Percentiles rank a stretch among this genome's conserved stretches.
Conservation (phyloP, 2,113 vertebrate genomes). For the Phoxinus phoxinus region DNA sequence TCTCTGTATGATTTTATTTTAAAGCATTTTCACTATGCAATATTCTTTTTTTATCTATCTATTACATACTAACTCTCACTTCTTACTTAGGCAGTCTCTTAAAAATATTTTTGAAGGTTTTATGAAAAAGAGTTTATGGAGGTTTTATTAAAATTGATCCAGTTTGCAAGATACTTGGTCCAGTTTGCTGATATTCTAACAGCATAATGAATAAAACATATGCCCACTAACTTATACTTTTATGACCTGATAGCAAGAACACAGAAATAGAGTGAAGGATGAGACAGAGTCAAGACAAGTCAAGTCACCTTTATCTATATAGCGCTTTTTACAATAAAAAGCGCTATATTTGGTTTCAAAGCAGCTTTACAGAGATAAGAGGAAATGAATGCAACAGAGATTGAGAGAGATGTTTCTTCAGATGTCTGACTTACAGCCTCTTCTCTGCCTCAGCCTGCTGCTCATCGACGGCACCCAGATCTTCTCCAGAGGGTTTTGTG, state of each 20-base stretch:
- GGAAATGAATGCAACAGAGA: no score
- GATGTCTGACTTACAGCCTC: slow-evolving; percentile 80
- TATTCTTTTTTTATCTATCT: background rate
- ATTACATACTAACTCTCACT: background rate
- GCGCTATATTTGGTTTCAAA: no score
- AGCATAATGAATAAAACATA: background rate
- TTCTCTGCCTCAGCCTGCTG: slow-evolving; percentile 74
- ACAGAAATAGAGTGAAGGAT: background rate
- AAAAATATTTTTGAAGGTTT: background rate
- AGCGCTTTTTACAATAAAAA: no score
- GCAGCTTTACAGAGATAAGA: no score
- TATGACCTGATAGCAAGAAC: background rate
- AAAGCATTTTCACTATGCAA: background rate
- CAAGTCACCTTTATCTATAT: no score
- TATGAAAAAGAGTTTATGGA: background rate
- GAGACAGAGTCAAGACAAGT: background rate
- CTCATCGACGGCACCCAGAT: slow-evolving; percentile 86
- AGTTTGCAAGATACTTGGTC: background rate
- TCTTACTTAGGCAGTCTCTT: background rate
- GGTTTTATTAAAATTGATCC: background rate
- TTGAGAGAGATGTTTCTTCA: background rate
- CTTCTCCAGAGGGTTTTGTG: slow-evolving; percentile 86
- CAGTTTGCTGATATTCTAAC: background rate
- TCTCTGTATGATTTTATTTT: background rate
- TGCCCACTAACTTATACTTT: background rate